These are phyloP conservation scores for Ptychodera flava DNA, from an alignment of 35 echinoderm and acorn worm species.

Conservation along the genomic window DNA sequence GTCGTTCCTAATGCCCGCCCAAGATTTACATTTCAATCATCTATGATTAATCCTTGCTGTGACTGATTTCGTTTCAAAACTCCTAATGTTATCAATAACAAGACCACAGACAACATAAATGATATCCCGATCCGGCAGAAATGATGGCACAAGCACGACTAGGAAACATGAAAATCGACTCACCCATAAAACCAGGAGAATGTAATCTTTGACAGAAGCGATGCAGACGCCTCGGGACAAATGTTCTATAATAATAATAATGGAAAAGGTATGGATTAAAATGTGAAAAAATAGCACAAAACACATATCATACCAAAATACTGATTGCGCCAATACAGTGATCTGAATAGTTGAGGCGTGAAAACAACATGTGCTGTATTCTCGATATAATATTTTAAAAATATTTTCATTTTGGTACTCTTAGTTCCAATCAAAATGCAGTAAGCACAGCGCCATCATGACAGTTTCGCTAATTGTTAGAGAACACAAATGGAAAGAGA, in stretches of 20 bases:
- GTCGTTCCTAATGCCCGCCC: no score
- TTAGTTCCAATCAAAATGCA: background rate
- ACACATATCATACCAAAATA: background rate
- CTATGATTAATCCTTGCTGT: no score
- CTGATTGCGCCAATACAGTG: background rate
- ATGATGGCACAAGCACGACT: background rate
- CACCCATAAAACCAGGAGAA: slow-evolving; percentile 91
- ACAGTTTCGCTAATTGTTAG: background rate
- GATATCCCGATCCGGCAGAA: background rate
- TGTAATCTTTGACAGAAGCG: slow-evolving; percentile 61
- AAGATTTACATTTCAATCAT: no score
- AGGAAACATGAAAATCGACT: background rate
- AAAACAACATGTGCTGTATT: background rate
- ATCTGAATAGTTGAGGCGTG: background rate
- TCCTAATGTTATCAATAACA: background rate
- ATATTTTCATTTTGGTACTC: no score
- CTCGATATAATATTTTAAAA: no score
- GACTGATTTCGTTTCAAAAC: no score
- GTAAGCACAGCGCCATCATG: background rate
- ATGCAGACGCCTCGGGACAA: slow-evolving; percentile 66
- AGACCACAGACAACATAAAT: background rate
- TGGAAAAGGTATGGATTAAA: background rate
- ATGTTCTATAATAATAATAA: slow-evolving; percentile 52
- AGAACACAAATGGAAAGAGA: background rate
- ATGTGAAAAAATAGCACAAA: background rate